These are phyloP conservation scores for Atta cephalotes DNA, from an alignment of 1,140 invertebrate genomes.

Conservation along the genomic window DNA sequence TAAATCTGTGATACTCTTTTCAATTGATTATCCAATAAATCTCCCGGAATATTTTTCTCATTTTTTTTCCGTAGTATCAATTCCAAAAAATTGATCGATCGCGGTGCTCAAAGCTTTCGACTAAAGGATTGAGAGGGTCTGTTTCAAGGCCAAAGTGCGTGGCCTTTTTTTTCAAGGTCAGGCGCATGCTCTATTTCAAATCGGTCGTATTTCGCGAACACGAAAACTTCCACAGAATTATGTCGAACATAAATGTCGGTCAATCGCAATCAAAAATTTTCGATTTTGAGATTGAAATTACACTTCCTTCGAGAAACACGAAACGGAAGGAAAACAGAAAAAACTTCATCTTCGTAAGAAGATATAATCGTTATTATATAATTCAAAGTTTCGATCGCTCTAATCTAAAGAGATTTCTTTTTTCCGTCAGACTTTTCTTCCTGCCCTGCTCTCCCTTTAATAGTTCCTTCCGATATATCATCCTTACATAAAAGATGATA, in stretches of 20 bases:
- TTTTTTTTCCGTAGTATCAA: neutral
- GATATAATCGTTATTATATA: neutral
- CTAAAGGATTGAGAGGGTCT: neutral
- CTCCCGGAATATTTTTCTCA: neutral
- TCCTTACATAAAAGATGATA: constrained; percentile 7
- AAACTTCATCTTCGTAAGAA: neutral
- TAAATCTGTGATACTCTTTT: neutral
- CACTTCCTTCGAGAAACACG: neutral
- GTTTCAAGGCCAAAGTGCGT: constrained; percentile 6
- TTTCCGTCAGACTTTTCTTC: neutral
- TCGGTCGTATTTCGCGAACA: neutral
- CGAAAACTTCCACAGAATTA: neutral
- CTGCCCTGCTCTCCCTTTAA: neutral
- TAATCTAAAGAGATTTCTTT: neutral
- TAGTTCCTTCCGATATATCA: neutral
- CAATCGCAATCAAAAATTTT: neutral
- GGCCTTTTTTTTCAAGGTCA: constrained; percentile 1
- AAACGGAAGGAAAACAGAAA: neutral
- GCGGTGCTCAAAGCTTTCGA: neutral
- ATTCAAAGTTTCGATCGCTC: neutral
- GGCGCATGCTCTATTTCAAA: neutral
- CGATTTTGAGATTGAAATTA: constrained; percentile 8
- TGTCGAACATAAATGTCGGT: neutral
- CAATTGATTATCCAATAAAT: neutral
- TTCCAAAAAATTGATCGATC: constrained; percentile 29